Percentiles rank a stretch among this genome's conserved stretches.
Evolutionary conservation across 2,797 vertebrate genomes (phyloP).

Genomic region (Schizopygopsis pylzovi): DNA sequence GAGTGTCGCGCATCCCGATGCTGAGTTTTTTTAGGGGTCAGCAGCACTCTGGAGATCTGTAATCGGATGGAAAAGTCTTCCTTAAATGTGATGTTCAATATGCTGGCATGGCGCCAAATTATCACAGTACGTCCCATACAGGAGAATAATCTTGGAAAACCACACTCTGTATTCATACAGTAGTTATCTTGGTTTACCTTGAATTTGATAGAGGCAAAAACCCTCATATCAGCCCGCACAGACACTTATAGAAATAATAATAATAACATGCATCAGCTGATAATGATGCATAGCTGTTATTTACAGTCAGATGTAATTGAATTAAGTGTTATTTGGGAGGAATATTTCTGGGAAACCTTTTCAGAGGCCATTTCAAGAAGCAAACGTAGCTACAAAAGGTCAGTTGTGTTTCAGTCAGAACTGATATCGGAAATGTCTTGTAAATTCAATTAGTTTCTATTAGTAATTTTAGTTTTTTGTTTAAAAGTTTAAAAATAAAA

Average conservation of each 20-base stretch:
- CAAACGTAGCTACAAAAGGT: neutral
- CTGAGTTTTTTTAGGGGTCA: neutral
- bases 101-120: neutral
- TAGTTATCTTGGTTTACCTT: neutral
- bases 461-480: neutral
- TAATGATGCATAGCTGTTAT: conserved; percentile 25
- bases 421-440: neutral
- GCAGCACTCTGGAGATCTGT: neutral
- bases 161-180: conserved; percentile 6
- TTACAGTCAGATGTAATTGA: neutral
- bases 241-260: neutral
- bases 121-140: neutral
- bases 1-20: neutral
- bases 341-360: neutral
- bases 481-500: neutral
- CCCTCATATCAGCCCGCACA: neutral
- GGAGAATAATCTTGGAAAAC: conserved; percentile 3
- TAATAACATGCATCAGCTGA: conserved; percentile 8
- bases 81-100: conserved; percentile 11
- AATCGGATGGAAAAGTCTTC: neutral
- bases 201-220: neutral
- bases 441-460: neutral
- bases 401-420: neutral
- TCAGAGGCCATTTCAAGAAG: neutral
- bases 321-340: conserved; percentile 9